These are phyloP conservation scores for Ips typographus DNA, from an alignment of 1,140 invertebrate species.

Conservation along the genomic window DNA sequence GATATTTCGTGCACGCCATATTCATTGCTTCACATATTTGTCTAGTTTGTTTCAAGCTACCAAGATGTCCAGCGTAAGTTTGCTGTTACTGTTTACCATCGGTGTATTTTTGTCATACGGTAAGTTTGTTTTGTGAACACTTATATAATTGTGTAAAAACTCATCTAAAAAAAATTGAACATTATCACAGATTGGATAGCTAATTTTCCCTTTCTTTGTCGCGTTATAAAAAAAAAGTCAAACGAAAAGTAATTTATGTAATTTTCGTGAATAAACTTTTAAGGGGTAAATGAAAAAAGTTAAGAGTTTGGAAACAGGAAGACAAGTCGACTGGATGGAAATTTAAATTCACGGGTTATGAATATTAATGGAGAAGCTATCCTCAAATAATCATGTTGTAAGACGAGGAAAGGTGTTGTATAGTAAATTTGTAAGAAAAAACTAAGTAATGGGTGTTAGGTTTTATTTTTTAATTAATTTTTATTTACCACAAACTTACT, in stretches of 20 bases:
- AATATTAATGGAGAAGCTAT: background rate
- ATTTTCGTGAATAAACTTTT: background rate
- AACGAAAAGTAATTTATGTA: background rate
- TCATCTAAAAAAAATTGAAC: no score
- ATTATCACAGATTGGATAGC: background rate
- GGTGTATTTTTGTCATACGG: background rate
- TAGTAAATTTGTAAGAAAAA: slow-evolving; percentile 2
- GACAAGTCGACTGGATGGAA: background rate
- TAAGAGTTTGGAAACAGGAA: background rate
- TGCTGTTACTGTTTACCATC: background rate
- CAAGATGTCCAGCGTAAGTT: background rate
- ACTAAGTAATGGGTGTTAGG: background rate
- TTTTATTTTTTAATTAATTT: background rate
- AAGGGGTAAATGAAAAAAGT: slow-evolving; percentile 11
- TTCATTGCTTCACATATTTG: slow-evolving; percentile 12
- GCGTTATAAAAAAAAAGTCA: background rate
- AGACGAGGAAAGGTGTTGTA: background rate
- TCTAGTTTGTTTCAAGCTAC: slow-evolving; percentile 14
- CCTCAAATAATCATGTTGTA: background rate
- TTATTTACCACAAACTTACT: background rate
- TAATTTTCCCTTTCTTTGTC: background rate
- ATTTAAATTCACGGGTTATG: slow-evolving; percentile 2
- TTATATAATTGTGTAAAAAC: no score
- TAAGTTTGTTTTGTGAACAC: background rate
- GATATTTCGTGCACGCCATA: slow-evolving; percentile 28